Percentiles rank a stretch among this genome's conserved stretches.
Conservation (phyloP, 2,113 vertebrate species). For the Lates calcarifer region DNA sequence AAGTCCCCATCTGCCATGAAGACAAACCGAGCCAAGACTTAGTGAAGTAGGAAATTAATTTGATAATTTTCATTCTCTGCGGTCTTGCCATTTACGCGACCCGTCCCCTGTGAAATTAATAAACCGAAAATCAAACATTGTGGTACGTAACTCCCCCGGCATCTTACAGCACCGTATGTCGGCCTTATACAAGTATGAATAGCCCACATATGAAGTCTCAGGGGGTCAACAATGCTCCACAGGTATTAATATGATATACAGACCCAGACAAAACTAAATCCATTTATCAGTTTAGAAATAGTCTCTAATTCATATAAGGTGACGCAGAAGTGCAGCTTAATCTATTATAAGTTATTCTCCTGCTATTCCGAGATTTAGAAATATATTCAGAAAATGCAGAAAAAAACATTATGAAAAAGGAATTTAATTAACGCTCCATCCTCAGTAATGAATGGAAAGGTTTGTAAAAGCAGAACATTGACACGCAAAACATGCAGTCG, state of each 20-base stretch:
- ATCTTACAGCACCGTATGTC: neutral
- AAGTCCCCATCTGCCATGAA: constrained; percentile 63
- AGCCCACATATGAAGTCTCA: neutral
- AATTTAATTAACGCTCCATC: too few species aligned
- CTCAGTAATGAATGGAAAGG: neutral
- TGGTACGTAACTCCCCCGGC: neutral
- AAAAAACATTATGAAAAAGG: too few species aligned
- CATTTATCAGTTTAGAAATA: neutral
- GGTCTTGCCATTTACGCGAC: neutral
- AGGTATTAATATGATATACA: neutral
- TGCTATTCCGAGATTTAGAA: too few species aligned
- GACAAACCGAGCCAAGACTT: neutral
- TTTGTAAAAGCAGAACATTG: constrained; percentile 4
- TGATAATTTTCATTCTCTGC: neutral
- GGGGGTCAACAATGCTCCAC: neutral
- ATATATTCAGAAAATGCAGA: too few species aligned
- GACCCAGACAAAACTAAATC: neutral
- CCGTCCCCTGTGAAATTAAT: neutral
- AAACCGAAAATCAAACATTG: neutral
- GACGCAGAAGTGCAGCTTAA: too few species aligned
- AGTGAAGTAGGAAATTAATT: neutral
- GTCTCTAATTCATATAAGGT: too few species aligned
- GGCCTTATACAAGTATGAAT: neutral
- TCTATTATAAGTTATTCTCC: too few species aligned
- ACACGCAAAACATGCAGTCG: neutral